A percentile compares a stretch with the other conserved stretches of the same genome.
phyloP scores from a whole-genome alignment of 2,113 vertebrate species.

The Gymnogyps californianus region DNA sequence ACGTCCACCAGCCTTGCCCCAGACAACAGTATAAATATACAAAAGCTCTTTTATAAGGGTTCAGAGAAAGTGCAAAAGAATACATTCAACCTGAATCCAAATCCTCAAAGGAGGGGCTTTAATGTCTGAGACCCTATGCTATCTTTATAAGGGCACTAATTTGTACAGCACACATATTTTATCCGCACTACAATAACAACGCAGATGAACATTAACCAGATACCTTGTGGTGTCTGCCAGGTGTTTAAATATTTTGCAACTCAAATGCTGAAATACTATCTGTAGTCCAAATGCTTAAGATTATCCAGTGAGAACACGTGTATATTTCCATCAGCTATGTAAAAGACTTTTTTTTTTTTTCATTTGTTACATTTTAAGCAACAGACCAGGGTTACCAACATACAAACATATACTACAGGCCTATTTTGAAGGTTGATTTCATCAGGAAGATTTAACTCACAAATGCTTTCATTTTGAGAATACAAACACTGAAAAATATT shows the following conservation, averaged over 20 bases:
- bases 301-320: not conserved
- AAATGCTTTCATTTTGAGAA: not conserved
- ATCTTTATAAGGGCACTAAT: slow-evolving; percentile 25
- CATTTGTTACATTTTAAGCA: not conserved
- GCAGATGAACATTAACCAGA: slow-evolving; percentile 43
- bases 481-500: not conserved
- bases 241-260: slow-evolving; percentile 25
- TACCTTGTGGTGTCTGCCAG: not conserved
- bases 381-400: not conserved
- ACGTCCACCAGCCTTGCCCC: slow-evolving; percentile 23
- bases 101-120: not conserved
- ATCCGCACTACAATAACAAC: not conserved
- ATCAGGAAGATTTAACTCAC: not conserved
- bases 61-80: slow-evolving; percentile 47
- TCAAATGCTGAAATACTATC: not conserved
- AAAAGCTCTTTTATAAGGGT: slow-evolving; percentile 41
- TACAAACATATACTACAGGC: not conserved
- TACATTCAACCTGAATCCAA: not conserved
- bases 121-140: not conserved
- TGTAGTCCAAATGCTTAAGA: not conserved
- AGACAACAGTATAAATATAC: slow-evolving; percentile 36
- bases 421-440: not conserved
- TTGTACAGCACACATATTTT: not conserved
- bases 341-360: not conserved
- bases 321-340: not conserved